Conservation (phyloP, 2,797 vertebrate genomes). For the Carcharodon carcharias region DNA sequence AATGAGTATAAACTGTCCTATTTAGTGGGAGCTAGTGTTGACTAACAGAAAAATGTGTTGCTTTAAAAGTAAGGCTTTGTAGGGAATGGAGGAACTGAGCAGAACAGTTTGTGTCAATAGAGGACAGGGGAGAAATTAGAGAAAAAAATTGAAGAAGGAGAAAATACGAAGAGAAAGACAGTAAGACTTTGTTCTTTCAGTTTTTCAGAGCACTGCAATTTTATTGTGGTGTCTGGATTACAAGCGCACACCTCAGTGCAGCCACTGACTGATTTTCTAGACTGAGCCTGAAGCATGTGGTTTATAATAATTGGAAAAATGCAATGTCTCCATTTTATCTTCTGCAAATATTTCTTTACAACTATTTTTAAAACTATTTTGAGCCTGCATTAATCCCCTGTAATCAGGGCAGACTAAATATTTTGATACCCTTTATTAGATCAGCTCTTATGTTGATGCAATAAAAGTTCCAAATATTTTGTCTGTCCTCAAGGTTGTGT, state of each 20-base stretch:
- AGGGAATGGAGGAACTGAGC: not conserved
- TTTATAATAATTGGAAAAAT: not conserved
- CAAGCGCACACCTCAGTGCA: not conserved
- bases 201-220: not conserved
- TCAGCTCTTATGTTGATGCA: not conserved
- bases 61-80: not conserved
- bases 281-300: not conserved
- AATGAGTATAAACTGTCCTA: not conserved
- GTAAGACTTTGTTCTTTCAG: not conserved
- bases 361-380: conserved; percentile 25
- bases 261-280: not conserved
- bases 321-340: conserved; percentile 9
- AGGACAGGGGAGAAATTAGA: not conserved
- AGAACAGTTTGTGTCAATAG: not conserved
- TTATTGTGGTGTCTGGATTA: not conserved
- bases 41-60: not conserved
- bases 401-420: conserved; percentile 28
- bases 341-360: conserved; percentile 4
- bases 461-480: conserved; percentile 28
- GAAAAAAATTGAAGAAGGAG: not conserved
- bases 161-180: not conserved
- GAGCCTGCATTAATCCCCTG: conserved; percentile 11
- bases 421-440: not conserved
- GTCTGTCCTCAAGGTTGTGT: conserved; percentile 29
- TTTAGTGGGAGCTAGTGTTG: no score